Evolutionary conservation across 2,113 vertebrate genomes (phyloP), one percentile per base, ranked within the genome.

Genomic region (Crypturellus undulatus): DNA sequence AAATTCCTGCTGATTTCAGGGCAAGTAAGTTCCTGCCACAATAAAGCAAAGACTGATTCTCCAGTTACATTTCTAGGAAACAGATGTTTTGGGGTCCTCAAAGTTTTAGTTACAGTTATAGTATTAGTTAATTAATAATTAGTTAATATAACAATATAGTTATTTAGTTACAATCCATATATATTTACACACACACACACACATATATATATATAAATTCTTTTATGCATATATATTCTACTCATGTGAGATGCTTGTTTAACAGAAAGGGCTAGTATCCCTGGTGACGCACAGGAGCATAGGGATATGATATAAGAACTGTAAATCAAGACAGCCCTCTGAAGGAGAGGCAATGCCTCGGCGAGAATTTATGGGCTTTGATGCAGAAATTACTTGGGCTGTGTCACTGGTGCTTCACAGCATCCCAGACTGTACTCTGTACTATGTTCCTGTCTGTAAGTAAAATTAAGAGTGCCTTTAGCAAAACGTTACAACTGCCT

Each of bases 401-500:
- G 59, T 90, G 25, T 84, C 78, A 58, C 10, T 34, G 45, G 30
- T 82, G 43, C 68, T 79, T 87, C 38, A 25, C 12, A 59, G 59
- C 54, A 87, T 60, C 45, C 38, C 32, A 59, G 47, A 45, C 26
- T 49, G 34, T 32, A 59, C 17, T 26, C 49, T 73, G 38, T n/a
- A n/a, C 70, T 45, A 83, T 77, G 49, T 65, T 84, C 43, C 38
- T 72, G 67, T 84, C 78, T 70, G 59, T 47, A 81, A 68, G 43
- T 38, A 87, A 87, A 70, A 88, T 82, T 69, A 22, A 26, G 19
- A 12, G 36, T 0, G 4, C n/a, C 75, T 79, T 84, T 34, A 19
- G 20, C 73, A 73, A 82, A 58, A 87, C 22, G 43, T 49, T 92
- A 38, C 58, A 36, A 30, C n/a, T 49, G 30, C 24, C 25, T 71